Percentiles rank a stretch among this genome's conserved stretches.
Evolutionary conservation across 2,888 invertebrate species (phyloP).

Genomic region (Mesoligia furuncula): DNA sequence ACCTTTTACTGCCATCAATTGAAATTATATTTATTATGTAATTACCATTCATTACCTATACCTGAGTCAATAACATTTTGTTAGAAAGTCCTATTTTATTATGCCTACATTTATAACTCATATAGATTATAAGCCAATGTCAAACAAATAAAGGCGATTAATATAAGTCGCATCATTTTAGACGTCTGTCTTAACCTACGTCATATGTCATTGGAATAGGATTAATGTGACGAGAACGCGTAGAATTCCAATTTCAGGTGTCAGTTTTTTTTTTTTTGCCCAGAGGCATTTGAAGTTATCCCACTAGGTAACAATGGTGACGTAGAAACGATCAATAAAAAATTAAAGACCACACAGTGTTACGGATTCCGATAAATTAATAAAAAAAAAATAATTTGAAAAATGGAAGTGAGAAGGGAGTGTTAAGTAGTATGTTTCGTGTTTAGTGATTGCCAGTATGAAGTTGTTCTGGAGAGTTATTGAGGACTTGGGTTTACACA

Average conservation of each 20-base stretch:
- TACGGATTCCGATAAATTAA: slow-evolving; percentile 18
- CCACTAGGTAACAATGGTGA: slow-evolving; percentile 69
- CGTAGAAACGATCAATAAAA: slow-evolving; percentile 73
- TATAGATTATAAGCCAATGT: slow-evolving; percentile 62
- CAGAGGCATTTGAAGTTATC: slow-evolving; percentile 69
- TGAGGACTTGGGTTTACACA: slow-evolving; percentile 48
- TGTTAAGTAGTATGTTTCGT: slow-evolving; percentile 19
- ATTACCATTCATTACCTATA: slow-evolving; percentile 17
- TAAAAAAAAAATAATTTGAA: background rate
- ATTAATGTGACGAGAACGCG: slow-evolving; percentile 78
- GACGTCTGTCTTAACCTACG: slow-evolving; percentile 69
- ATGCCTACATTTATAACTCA: slow-evolving; percentile 45
- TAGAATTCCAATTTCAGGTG: slow-evolving; percentile 72
- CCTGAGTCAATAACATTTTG: background rate
- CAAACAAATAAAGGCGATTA: slow-evolving; percentile 70
- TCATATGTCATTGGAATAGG: slow-evolving; percentile 81
- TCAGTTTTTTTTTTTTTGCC: slow-evolving; percentile 66
- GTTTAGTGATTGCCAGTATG: slow-evolving; percentile 59
- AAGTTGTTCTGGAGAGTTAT: slow-evolving; percentile 64
- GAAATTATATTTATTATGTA: slow-evolving; percentile 14
- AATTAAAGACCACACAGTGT: slow-evolving; percentile 75
- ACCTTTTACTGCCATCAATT: slow-evolving; percentile 8
- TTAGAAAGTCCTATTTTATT: slow-evolving; percentile 8
- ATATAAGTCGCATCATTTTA: slow-evolving; percentile 67
- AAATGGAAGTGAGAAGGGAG: slow-evolving; percentile 12